A percentile compares a stretch with the other conserved stretches of the same genome.
Conservation (phyloP, 2,113 vertebrate species). For the Gymnocephalus cernua region DNA sequence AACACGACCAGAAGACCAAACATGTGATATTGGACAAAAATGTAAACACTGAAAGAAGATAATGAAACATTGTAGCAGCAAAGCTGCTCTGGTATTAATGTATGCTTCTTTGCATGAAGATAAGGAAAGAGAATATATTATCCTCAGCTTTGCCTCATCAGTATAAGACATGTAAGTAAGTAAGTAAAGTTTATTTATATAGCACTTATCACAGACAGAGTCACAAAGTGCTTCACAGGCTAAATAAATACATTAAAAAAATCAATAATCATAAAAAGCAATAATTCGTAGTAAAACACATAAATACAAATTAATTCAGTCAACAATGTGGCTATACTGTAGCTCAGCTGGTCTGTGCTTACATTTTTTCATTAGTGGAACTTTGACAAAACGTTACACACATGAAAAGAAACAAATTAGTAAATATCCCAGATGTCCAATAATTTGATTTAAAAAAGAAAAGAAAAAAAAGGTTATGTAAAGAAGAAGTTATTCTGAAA, state of each 20-base stretch:
- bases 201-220: too few relatives aligned
- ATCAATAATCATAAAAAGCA: too few relatives aligned
- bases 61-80: not conserved
- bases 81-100: not conserved
- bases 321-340: not conserved
- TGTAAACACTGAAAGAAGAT: not conserved
- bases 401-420: not conserved
- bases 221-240: too few relatives aligned
- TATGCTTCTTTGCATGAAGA: not conserved
- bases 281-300: too few relatives aligned
- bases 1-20: not conserved
- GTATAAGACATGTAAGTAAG: not conserved
- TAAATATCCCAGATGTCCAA: not conserved
- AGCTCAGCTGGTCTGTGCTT: not conserved
- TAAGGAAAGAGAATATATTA: not conserved
- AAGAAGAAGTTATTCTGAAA: not conserved
- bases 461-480: not conserved
- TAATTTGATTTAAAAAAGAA: too few relatives aligned
- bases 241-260: too few relatives aligned
- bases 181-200: too few relatives aligned
- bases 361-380: not conserved
- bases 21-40: not conserved
- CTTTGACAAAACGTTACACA: not conserved
- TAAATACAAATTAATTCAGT: too few relatives aligned
- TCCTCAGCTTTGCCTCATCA: conserved; percentile 3